Evolutionary conservation across 2,113 vertebrate genomes (phyloP).

Genomic region (Lagopus leucura): DNA sequence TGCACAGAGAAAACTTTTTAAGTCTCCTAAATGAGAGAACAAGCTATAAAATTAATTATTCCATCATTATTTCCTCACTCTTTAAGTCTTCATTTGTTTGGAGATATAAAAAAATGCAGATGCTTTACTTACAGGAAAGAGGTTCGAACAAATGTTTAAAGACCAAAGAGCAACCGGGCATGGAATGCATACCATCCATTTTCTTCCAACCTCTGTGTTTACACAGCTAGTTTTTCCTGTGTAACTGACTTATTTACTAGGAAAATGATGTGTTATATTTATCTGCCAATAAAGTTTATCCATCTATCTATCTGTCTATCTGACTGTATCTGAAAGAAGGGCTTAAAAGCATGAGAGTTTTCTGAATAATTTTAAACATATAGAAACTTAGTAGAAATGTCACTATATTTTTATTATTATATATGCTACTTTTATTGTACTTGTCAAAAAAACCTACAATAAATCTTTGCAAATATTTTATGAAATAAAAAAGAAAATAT

Average conservation of each 20-base stretch:
- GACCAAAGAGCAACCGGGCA: conserved; percentile 8
- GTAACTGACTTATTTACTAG: conserved; percentile 23
- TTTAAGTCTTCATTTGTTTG: not conserved
- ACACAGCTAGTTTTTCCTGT: conserved; percentile 19
- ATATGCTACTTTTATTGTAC: not conserved
- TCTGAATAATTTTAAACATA: not conserved
- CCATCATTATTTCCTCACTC: not conserved
- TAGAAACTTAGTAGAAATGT: not conserved
- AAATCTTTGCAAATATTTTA: not conserved
- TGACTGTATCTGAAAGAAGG: not conserved
- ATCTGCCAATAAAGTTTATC: conserved; percentile 32
- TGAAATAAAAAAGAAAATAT: not conserved
- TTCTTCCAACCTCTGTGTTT: conserved; percentile 39
- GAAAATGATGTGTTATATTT: conserved; percentile 53
- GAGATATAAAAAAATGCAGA: not conserved
- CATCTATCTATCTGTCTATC: conserved; percentile 40
- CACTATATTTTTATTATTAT: not conserved
- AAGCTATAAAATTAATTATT: not conserved
- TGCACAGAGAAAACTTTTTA: not conserved
- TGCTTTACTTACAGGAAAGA: not conserved
- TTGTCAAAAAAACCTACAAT: not conserved
- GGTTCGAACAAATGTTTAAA: conserved; percentile 38
- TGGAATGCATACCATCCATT: conserved; percentile 44
- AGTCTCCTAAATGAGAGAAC: not conserved
- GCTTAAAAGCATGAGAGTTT: not conserved